Base-by-base conservation (phyloP, 2,113 vertebrate species). In the Pleuronectes platessa region DNA sequence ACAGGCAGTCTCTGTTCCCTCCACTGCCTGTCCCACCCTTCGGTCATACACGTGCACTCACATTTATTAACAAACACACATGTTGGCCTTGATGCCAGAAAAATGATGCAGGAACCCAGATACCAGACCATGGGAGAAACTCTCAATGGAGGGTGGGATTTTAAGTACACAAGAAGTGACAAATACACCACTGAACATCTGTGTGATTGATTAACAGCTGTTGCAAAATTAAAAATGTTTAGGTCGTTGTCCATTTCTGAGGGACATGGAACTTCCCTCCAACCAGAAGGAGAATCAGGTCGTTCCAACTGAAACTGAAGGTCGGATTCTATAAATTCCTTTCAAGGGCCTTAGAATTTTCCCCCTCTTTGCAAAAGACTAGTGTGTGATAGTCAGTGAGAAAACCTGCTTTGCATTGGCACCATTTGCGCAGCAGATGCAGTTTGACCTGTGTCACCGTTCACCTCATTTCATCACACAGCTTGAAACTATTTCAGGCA, bases 1-100 rank as follows among this genome's bases (percentile, higher is more conserved):
- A 95, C 93, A 94, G 87, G 87, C 85, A 81, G 89, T 91, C 92
- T 93, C 89, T 94, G 93, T 95, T 94, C 92, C 89, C 80, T 74
- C 71, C 63, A 53, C 66, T 91, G 87, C 88, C 87, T 91, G 93
- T 89, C 88, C 92, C 93, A 90, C 93, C 93, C 93, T 87, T 62
- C 21, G 31, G 85, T 88, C 83, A 79, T 42, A 81, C 13, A 56
- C 51, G 71, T 65, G 13, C 68, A 79, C 75, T 77, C 71, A 51
- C 63, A 71, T 74, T 67, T 66, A 45, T 42, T 79, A 61, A 77
- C 84, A 74, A 79, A 65, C 80, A 73, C 83, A 77, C 84, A 86
- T 3, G 35, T 62, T 2, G 62, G 71, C 55, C 49, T 75, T 14
- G 64, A 66, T 85, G 76, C 74, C 85, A 82, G 73, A 63, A 76